Percentiles rank a stretch among this genome's conserved stretches.
Conservation (phyloP, 1,140 invertebrate species). For the Melanaphis sacchari region DNA sequence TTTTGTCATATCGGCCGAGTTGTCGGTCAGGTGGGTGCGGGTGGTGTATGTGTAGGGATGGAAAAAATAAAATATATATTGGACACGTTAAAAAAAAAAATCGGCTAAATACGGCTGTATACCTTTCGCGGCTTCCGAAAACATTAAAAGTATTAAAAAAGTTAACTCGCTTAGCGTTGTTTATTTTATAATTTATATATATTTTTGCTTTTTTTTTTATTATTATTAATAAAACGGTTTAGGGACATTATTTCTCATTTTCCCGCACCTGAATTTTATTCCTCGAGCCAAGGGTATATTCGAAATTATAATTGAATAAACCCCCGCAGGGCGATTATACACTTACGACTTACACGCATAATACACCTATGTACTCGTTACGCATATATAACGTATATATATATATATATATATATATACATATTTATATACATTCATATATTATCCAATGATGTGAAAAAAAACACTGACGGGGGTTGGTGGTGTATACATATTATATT, state of each 20-base stretch:
- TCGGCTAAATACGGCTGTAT: not conserved
- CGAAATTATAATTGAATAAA: conserved; percentile 34
- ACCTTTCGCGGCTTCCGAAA: conserved; percentile 9
- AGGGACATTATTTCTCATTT: conserved; percentile 14
- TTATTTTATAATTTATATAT: conserved; percentile 17
- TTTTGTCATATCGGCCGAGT: conserved; percentile 36
- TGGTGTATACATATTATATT: not conserved
- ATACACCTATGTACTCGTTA: not conserved
- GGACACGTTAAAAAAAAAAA: conserved; percentile 21
- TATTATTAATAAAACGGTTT: conserved; percentile 21
- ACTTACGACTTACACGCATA: not conserved
- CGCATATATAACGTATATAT: not conserved
- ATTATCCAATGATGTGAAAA: not conserved
- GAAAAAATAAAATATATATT: not conserved
- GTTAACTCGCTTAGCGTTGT: conserved; percentile 27
- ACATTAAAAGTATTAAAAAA: conserved; percentile 44
- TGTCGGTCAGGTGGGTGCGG: not conserved
- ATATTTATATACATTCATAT: not conserved
- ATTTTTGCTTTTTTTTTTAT: not conserved
- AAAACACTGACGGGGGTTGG: not conserved
- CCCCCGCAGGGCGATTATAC: conserved; percentile 12
- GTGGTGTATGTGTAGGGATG: not conserved
- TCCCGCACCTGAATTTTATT: conserved; percentile 10
- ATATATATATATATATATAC: not conserved
- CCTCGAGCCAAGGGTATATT: not conserved